These are phyloP conservation scores for Lineus longissimus DNA, from an alignment of 1,140 invertebrate genomes.

Conservation along the genomic window DNA sequence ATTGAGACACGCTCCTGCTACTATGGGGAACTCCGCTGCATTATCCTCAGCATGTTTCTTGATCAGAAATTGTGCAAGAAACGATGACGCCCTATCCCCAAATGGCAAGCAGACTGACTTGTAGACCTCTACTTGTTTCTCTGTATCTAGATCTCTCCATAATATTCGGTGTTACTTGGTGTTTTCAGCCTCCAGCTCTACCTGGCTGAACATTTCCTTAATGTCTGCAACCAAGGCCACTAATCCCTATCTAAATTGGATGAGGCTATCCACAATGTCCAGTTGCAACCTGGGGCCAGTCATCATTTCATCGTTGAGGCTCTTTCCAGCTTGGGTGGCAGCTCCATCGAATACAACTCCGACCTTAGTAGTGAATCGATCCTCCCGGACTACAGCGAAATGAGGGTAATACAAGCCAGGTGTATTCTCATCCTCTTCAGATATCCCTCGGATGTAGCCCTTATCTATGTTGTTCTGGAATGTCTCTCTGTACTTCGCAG, in stretches of 20 bases:
- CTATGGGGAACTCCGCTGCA: not conserved
- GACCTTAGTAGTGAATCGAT: conserved; percentile 17
- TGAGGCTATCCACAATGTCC: conserved; percentile 22
- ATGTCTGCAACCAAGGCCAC: conserved; percentile 22
- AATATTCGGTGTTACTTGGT: conserved; percentile 13
- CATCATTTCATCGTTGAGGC: conserved; percentile 21
- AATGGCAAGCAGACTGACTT: conserved; percentile 18
- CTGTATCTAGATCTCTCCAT: conserved; percentile 8
- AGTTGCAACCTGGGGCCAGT: conserved; percentile 47
- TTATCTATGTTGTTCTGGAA: not conserved
- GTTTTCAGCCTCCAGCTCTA: conserved; percentile 7
- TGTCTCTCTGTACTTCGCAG: not conserved
- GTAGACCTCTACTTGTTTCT: conserved; percentile 1
- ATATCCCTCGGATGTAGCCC: not conserved
- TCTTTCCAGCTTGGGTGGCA: conserved; percentile 6
- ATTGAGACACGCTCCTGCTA: not conserved
- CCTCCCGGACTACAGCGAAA: conserved; percentile 14
- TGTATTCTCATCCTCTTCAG: not conserved
- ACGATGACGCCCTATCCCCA: conserved; percentile 15
- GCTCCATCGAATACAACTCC: conserved; percentile 20
- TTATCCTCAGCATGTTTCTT: conserved; percentile 3
- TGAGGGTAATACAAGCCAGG: conserved; percentile 17
- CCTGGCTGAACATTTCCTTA: conserved; percentile 19
- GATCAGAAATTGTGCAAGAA: conserved; percentile 13
- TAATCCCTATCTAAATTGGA: conserved; percentile 21